Conservation (phyloP, 2,888 invertebrate genomes). For the Bruchidius siliquastri region DNA sequence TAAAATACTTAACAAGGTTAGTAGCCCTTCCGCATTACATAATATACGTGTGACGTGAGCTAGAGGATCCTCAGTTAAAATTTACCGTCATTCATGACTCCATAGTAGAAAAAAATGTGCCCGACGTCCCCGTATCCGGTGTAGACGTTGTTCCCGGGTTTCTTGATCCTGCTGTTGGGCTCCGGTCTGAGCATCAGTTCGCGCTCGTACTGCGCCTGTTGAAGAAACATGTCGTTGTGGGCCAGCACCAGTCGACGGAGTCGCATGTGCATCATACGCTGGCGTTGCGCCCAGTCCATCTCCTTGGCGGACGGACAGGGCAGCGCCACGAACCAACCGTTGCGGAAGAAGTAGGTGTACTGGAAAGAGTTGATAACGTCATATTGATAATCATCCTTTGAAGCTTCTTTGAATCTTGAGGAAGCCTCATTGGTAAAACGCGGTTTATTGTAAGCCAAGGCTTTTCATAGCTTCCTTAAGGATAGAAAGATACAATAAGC, state of each 20-base stretch:
- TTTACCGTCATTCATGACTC: slow-evolving; percentile 41
- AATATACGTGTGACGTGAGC: neutral
- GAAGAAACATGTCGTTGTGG: slow-evolving; percentile 40
- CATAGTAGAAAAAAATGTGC: slow-evolving; percentile 40
- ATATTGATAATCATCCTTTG: too few relatives aligned
- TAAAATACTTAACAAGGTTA: too few relatives aligned
- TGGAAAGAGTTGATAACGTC: slow-evolving; percentile 12
- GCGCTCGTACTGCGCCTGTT: slow-evolving; percentile 37
- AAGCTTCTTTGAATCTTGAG: too few relatives aligned
- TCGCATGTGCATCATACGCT: slow-evolving; percentile 41
- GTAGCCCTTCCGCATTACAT: neutral
- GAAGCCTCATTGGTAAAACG: too few relatives aligned
- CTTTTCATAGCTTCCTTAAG: too few relatives aligned
- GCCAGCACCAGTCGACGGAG: slow-evolving; percentile 37
- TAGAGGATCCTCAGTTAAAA: neutral
- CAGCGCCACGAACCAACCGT: slow-evolving; percentile 39
- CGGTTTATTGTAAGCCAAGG: too few relatives aligned
- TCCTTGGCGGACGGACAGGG: slow-evolving; percentile 30
- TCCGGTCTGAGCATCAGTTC: slow-evolving; percentile 30
- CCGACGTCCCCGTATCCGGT: slow-evolving; percentile 41
- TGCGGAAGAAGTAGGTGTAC: slow-evolving; percentile 35
- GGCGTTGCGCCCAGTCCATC: slow-evolving; percentile 34
- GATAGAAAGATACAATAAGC: too few relatives aligned
- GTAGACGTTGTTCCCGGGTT: slow-evolving; percentile 38
- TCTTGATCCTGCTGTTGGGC: slow-evolving; percentile 22